Percentiles rank a stretch among this genome's conserved stretches.
These are phyloP conservation scores for Muntiacus muntjak DNA, from an alignment of 2,113 vertebrate genomes.

Conservation along the genomic window DNA sequence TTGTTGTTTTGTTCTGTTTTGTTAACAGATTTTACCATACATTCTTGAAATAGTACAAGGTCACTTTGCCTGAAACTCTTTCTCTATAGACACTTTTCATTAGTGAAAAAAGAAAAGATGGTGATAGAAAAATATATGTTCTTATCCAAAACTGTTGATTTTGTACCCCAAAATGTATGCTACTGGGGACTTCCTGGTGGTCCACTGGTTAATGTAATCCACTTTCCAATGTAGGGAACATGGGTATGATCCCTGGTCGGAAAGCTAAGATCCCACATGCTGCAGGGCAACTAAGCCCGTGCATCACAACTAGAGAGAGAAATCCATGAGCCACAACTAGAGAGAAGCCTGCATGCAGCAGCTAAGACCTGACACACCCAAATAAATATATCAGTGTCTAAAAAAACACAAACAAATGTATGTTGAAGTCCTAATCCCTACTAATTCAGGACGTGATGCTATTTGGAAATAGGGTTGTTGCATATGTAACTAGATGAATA, in stretches of 20 bases:
- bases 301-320: not conserved
- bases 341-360: not conserved
- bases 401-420: not conserved
- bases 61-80: not conserved
- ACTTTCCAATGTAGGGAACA: not conserved
- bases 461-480: not conserved
- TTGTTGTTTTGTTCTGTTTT: not conserved
- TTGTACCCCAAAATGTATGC: not conserved
- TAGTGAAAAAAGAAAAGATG: not conserved
- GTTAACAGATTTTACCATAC: not conserved
- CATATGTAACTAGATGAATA: not conserved
- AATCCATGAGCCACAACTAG: not conserved
- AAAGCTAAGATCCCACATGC: not conserved
- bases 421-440: not conserved
- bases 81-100: not conserved
- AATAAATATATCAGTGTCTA: not conserved
- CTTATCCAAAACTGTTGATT: not conserved
- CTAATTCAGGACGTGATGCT: not conserved
- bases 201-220: not conserved
- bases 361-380: not conserved
- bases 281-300: not conserved
- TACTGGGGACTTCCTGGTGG: not conserved
- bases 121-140: not conserved
- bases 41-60: not conserved
- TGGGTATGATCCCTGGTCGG: not conserved